Evolutionary conservation across 2,113 vertebrate genomes (phyloP).

Genomic region (Nesoenas mayeri): DNA sequence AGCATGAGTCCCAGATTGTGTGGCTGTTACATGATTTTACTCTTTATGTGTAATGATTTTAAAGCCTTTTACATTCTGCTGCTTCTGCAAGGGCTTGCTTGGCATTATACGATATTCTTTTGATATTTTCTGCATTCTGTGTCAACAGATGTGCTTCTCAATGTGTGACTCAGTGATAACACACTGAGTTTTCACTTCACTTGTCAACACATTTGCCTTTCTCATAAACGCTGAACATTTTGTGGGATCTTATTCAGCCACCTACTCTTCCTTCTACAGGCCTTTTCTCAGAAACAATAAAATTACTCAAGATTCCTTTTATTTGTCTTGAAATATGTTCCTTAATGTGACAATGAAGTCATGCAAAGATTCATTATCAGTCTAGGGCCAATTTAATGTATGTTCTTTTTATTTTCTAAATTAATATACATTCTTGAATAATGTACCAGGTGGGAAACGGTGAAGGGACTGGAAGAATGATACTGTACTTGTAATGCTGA

Average conservation of each 20-base stretch:
- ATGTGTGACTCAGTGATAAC: background rate
- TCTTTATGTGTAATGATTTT: background rate
- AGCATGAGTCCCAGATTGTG: background rate
- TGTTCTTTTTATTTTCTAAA: background rate
- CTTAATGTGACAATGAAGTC: background rate
- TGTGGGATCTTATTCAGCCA: conserved; percentile 30
- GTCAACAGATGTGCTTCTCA: background rate
- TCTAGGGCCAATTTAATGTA: background rate
- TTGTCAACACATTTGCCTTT: background rate
- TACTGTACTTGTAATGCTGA: background rate
- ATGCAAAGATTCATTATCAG: background rate
- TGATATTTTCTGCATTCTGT: background rate
- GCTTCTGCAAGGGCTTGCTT: background rate
- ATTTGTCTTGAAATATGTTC: background rate
- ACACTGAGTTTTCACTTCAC: conserved; percentile 2
- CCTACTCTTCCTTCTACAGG: background rate
- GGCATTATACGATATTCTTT: background rate
- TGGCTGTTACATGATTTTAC: background rate
- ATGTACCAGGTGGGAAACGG: background rate
- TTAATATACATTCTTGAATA: background rate
- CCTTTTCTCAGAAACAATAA: conserved; percentile 21
- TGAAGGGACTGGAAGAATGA: background rate
- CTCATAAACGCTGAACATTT: background rate
- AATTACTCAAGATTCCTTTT: conserved; percentile 20
- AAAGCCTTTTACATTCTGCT: background rate